phyloP scores from a whole-genome alignment of 1,140 invertebrate genomes.

The Coptotermes formosanus region DNA sequence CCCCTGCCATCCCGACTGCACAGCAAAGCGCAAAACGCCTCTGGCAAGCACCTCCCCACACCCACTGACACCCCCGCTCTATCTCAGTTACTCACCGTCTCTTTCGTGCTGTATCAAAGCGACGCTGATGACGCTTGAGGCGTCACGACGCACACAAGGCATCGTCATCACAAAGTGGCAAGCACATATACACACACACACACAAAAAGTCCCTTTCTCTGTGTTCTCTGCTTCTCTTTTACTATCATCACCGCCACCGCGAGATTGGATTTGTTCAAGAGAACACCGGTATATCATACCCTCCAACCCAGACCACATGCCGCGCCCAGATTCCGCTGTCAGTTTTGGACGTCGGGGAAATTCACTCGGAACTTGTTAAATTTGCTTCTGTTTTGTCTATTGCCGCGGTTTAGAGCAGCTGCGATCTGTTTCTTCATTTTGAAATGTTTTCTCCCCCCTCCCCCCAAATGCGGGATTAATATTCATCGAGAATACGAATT shows the following conservation, averaged over 20 bases:
- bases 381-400: conserved; percentile 21
- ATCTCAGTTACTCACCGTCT: conserved; percentile 26
- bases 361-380: conserved; percentile 41
- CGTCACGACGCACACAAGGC: conserved; percentile 19
- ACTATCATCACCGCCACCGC: conserved; percentile 19
- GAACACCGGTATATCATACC: not conserved
- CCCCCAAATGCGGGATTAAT: no score
- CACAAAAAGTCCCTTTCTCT: conserved; percentile 15
- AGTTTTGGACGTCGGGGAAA: conserved; percentile 31
- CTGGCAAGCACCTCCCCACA: conserved; percentile 19
- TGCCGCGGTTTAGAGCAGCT: no score
- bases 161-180: conserved; percentile 13
- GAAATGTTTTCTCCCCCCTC: no score
- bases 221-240: not conserved
- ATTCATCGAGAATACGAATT: no score
- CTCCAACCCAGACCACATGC: no score
- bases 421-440: no score
- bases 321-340: no score
- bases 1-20: no score
- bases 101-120: conserved; percentile 29
- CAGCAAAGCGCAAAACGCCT: conserved; percentile 17
- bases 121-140: conserved; percentile 29
- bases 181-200: not conserved
- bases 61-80: conserved; percentile 8
- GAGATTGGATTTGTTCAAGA: conserved; percentile 31